Evolutionary conservation across 2,113 vertebrate genomes (phyloP), one percentile per base, ranked within the genome.

Genomic region (Pandion haliaetus): DNA sequence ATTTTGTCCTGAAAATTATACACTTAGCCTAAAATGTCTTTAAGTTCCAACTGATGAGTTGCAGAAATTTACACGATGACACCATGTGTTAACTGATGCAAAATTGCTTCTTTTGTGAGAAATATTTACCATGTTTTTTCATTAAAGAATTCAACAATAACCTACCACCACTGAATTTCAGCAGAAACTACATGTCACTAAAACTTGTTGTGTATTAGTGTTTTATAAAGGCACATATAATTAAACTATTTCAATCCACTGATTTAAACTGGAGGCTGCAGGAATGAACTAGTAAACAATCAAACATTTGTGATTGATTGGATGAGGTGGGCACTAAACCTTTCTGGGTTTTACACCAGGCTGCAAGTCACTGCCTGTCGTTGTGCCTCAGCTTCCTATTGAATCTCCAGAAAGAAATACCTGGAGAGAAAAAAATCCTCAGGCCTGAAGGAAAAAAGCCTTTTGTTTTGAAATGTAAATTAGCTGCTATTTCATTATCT

Each of bases 391-490:
- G 24, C 23, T 86, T 89, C 36, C 62, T 44, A 34, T 8, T 69
- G 54, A 52, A 52, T 23, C 76, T 95, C 66, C 57, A 40, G 24
- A 57, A 45, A 74, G 8, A 76, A 49, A 20, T 55, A 49, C 28
- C 34, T 50, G 29, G 59, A 70, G n/a, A 86, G 18, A 62, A 92
- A 90, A 71, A 66, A 90, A 76, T 36, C 57, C 79, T 49, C 44
- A 14, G 8, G 10, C 5, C 10, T 66, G n/a, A 61, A 32, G 17
- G 80, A 96, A 95, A 95, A 49, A 54, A 65, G 25, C 66, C 85
- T 96, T 96, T 84, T 96, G 74, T 88, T 97, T 86, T 90, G 58
- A 95, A 95, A 92, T 81, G 20, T 80, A 96, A 96, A 97, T 70
- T 91, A 98, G 77, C 62, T 96, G 72, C 28, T 95, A 45, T 82